phyloP scores from a whole-genome alignment of 2,888 invertebrate genomes.

The Drosophila kanekoi region DNA sequence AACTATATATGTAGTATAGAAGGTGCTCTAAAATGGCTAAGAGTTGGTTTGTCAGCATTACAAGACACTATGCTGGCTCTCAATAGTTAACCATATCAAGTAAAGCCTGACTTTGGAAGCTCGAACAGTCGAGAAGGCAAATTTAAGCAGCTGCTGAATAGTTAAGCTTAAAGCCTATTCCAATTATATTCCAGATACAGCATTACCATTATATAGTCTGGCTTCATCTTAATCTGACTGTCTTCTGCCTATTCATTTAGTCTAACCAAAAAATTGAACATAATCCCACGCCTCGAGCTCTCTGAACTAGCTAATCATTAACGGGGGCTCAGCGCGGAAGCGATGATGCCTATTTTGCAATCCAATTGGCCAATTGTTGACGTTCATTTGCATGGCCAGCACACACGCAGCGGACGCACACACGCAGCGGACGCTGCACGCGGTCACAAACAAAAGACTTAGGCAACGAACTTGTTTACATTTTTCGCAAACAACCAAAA shows the following conservation, averaged over 20 bases:
- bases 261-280: not conserved
- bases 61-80: too few species aligned
- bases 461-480: constrained; percentile 78
- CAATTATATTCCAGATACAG: too few species aligned
- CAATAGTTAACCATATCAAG: too few species aligned
- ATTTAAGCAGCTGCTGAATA: too few species aligned
- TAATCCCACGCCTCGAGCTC: not conserved
- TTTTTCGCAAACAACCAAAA: constrained; percentile 68
- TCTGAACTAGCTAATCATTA: constrained; percentile 20
- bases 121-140: too few species aligned
- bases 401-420: not conserved
- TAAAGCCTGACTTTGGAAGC: too few species aligned
- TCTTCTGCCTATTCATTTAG: not conserved
- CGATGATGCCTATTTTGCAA: constrained; percentile 58
- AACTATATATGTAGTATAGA: too few species aligned
- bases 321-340: constrained; percentile 53
- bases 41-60: too few species aligned
- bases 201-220: too few species aligned
- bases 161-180: too few species aligned
- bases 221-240: not conserved
- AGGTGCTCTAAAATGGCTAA: too few species aligned
- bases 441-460: constrained; percentile 73
- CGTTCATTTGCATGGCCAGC: constrained; percentile 41
- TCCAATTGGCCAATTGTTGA: constrained; percentile 59
- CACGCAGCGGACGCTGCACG: constrained; percentile 23